Evolutionary conservation across 1,140 invertebrate species (phyloP).

Genomic region (Pseudomyrmex concolor): DNA sequence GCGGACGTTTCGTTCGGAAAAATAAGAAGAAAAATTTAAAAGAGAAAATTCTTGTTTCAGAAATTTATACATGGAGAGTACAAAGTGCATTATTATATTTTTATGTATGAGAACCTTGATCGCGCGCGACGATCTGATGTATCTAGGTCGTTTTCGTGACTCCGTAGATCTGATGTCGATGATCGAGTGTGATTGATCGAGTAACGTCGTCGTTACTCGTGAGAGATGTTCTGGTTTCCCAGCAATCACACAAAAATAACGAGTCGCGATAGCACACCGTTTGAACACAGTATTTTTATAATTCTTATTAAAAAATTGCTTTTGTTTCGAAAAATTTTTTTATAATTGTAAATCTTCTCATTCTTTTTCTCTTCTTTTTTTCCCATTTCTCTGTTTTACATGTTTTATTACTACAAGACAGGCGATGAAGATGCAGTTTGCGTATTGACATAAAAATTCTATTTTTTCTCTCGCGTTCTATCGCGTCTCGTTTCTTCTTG

Average conservation of each 20-base stretch:
- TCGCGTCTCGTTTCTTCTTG: not conserved
- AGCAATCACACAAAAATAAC: conserved; percentile 29
- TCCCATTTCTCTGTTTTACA: no score
- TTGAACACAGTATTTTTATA: no score
- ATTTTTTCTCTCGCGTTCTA: not conserved
- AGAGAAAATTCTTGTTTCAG: no score
- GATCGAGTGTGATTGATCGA: conserved; percentile 54
- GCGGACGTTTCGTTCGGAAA: no score
- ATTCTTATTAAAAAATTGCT: no score
- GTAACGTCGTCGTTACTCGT: conserved; percentile 1
- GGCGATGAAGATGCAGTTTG: not conserved
- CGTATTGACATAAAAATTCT: not conserved
- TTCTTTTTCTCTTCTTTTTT: not conserved
- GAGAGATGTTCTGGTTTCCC: not conserved
- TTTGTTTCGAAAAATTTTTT: no score
- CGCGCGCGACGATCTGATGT: conserved; percentile 19
- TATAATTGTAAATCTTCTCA: not conserved
- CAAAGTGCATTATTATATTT: no score
- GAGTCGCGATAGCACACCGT: no score
- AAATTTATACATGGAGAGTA: no score
- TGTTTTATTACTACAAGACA: no score
- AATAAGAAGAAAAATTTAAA: no score
- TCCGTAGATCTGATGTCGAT: conserved; percentile 32
- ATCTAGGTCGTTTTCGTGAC: conserved; percentile 30
- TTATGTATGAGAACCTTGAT: not conserved